Conservation (phyloP, 2,113 vertebrate genomes). For the Xenopus laevis region DNA sequence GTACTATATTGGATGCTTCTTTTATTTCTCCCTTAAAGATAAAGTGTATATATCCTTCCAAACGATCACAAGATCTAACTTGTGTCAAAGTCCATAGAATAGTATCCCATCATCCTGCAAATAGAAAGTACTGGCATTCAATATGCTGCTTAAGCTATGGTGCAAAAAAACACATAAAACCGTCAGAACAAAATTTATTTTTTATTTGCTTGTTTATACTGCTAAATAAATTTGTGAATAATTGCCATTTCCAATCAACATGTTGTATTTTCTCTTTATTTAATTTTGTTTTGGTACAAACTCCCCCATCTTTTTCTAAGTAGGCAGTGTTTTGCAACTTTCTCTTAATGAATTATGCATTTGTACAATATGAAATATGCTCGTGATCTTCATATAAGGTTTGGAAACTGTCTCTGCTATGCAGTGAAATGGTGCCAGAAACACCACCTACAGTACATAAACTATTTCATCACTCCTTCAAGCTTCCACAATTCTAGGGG, state of each 20-base stretch:
- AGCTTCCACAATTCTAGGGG: not conserved
- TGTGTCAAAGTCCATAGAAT: no score
- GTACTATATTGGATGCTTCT: no score
- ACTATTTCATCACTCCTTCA: not conserved
- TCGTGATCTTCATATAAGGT: not conserved
- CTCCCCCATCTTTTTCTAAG: not conserved
- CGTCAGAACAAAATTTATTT: no score
- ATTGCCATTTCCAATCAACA: not conserved
- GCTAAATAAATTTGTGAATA: not conserved
- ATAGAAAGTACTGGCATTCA: no score
- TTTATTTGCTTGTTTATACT: not conserved
- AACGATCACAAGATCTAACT: no score
- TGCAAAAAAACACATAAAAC: no score
- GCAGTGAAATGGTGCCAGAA: not conserved
- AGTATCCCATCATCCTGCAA: no score
- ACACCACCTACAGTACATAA: slow-evolving; percentile 1
- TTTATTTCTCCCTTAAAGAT: no score
- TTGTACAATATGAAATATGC: slow-evolving; percentile 1
- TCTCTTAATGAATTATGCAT: slow-evolving; percentile 12
- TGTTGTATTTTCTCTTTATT: not conserved
- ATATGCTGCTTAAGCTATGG: no score
- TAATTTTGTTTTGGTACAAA: slow-evolving; percentile 1
- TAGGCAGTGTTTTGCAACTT: slow-evolving; percentile 9
- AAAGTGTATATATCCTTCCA: no score
- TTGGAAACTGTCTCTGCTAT: not conserved